Conservation (phyloP, 2,888 invertebrate genomes). For the Drosophila buzzatii region DNA sequence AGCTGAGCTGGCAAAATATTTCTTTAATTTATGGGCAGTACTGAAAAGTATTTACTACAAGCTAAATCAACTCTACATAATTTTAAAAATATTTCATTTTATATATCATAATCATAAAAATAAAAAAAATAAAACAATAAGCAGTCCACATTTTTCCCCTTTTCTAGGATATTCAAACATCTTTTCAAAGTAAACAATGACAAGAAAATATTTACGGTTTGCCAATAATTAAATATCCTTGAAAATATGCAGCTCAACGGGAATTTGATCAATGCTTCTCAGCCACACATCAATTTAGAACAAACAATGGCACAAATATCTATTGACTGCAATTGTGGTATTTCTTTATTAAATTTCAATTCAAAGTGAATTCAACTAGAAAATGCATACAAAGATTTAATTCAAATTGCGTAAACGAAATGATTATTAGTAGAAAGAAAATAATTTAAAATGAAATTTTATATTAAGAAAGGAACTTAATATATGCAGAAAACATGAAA, state of each 20-base stretch:
- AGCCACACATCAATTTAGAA: conserved; percentile 2
- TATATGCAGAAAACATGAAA: no score
- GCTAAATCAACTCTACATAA: not conserved
- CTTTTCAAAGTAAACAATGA: not conserved
- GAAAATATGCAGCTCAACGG: not conserved
- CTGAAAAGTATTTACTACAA: not conserved
- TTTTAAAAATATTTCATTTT: not conserved
- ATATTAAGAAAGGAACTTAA: no score
- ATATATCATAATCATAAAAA: not conserved
- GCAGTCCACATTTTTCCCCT: not conserved
- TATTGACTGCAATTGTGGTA: not conserved
- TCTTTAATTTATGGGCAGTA: not conserved
- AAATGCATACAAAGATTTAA: not conserved
- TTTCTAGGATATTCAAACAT: not conserved
- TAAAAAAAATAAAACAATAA: not conserved
- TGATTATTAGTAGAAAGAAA: not conserved
- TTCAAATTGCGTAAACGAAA: not conserved
- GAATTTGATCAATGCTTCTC: no score
- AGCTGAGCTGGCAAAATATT: not conserved
- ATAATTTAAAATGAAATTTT: not conserved
- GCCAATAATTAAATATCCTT: conserved; percentile 10
- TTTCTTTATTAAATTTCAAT: conserved; percentile 4
- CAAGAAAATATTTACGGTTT: conserved; percentile 2
- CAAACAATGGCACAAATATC: conserved; percentile 4
- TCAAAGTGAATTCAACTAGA: not conserved